A percentile compares a stretch with the other conserved stretches of the same genome.
Evolutionary conservation across 2,888 invertebrate genomes (phyloP).

Genomic region (Monochamus alternatus): DNA sequence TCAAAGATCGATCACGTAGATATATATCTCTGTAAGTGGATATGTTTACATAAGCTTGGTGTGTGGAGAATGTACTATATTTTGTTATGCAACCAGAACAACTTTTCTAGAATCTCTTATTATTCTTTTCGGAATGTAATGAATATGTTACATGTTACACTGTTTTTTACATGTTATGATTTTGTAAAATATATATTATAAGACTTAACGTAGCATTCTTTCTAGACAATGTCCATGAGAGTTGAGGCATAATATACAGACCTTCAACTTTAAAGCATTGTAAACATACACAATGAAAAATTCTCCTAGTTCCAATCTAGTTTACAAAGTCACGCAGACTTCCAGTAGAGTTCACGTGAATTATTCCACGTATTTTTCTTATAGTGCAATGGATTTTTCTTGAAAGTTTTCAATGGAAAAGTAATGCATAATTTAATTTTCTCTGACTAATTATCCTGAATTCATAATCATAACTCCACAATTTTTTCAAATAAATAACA

Average conservation of each 20-base stretch:
- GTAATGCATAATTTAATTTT: no score
- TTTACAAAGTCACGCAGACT: constrained; percentile 1
- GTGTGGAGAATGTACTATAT: neutral
- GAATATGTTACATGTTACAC: no score
- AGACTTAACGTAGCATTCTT: neutral
- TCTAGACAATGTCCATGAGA: constrained; percentile 2
- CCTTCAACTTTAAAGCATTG: constrained; percentile 10
- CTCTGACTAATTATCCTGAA: no score
- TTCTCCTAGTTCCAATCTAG: constrained; percentile 7
- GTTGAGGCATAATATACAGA: neutral
- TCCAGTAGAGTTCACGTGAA: neutral
- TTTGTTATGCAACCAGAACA: neutral
- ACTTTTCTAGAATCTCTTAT: neutral
- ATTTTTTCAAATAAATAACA: no score
- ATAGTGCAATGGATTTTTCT: neutral
- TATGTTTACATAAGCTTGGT: no score
- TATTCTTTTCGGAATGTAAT: neutral
- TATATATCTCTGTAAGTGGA: no score
- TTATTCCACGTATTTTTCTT: neutral
- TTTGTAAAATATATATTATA: neutral
- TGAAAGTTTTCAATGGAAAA: neutral
- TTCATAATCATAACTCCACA: no score
- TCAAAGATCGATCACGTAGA: no score
- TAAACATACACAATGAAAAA: neutral
- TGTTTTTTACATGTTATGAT: neutral